phyloP scores from a whole-genome alignment of 2,113 vertebrate genomes.

The Sporophila hypoxantha region DNA sequence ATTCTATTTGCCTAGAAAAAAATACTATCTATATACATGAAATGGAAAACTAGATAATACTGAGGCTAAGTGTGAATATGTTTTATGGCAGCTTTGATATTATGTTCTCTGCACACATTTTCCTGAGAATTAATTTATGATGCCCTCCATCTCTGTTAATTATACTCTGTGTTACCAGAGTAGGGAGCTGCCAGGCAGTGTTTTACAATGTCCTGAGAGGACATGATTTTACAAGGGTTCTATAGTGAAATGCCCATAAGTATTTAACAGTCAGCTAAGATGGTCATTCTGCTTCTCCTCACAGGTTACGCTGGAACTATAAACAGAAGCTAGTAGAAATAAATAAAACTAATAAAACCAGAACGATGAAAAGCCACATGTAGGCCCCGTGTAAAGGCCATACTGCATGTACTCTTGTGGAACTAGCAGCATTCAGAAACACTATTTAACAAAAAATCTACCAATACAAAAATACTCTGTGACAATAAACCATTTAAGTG shows the following conservation, averaged over 20 bases:
- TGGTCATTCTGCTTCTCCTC: neutral
- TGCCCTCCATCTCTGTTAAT: neutral
- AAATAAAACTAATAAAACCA: slow-evolving; percentile 39
- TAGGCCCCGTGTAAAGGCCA: neutral
- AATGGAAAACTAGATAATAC: neutral
- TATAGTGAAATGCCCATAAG: neutral
- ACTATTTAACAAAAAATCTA: neutral
- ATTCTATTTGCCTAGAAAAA: neutral
- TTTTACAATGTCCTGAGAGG: slow-evolving; percentile 7
- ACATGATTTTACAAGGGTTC: neutral
- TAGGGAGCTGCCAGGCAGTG: neutral
- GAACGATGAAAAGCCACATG: neutral
- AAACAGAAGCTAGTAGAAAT: slow-evolving; percentile 38
- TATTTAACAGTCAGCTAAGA: slow-evolving; percentile 22
- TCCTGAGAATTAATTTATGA: neutral
- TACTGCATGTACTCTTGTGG: neutral
- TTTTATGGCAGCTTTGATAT: neutral
- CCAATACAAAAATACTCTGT: neutral
- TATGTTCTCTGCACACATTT: neutral
- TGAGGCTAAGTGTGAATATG: neutral
- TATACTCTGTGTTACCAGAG: neutral
- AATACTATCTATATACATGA: neutral
- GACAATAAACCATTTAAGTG: neutral
- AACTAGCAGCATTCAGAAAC: neutral
- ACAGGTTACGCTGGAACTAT: neutral